Base-by-base conservation (phyloP, 2,113 vertebrate genomes). In the Urocynchramus pylzowi region DNA sequence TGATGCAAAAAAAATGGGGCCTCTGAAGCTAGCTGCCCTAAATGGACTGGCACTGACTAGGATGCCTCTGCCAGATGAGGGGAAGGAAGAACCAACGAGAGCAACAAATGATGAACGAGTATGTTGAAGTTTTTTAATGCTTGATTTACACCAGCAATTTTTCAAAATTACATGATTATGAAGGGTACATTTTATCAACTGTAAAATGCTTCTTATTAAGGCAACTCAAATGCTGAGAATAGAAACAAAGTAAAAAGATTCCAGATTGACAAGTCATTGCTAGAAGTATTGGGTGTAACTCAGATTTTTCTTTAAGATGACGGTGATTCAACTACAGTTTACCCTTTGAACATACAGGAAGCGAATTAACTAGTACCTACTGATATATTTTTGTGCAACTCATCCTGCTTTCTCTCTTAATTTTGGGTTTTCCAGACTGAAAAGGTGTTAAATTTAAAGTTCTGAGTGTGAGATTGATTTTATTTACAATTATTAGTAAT, bases 71-170 rank as follows among this genome's bases (percentile, higher is more conserved):
- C 98, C 98, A 11, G 98, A 98, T 57, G 98, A 99, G 79, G 96
- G 97, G 33, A 99, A 98, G 95, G 99, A 99, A 31, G 98, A 99
- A 83, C 97, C 98, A 6, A 98, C 98, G 54, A 98, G 97, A 95
- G 98, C 98, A 22, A 99, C 99, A 18, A 99, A 99, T 45, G 99
- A 99, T 44, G 99, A 99, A 94, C 96, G 99, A 98, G 99, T 99
- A 98, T 2, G 98, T 96, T 49, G 11, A 9, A 35, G 20, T 6
- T 19, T 17, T 75, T 19, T 22, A 57, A 56, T 67, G 12, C 22
- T 44, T 65, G 37, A 52, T 75, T 82, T 52, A 50, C n/a, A 52
- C 10, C 19, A 28, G 5, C n/a, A 63, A 3, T 35, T 90, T 91
- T 86, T 94, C 44, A 64, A 67, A 94, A 77, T 31, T 2, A 41